phyloP scores from a whole-genome alignment of 2,113 vertebrate species.

The Eubucco bourcierii region DNA sequence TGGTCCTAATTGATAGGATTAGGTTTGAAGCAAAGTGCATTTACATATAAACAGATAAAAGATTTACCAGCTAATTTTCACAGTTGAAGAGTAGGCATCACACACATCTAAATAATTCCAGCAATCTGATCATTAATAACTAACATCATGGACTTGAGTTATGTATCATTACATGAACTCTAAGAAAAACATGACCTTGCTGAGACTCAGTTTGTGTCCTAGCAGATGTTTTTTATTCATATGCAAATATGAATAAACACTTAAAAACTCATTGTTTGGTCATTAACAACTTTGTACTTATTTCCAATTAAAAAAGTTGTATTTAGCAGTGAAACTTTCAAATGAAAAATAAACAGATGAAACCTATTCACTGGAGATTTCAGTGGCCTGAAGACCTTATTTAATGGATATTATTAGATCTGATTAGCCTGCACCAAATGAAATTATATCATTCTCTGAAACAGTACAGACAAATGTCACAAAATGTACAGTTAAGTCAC shows the following conservation, averaged over 20 bases:
- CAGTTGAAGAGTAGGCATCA: not conserved
- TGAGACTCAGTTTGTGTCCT: not conserved
- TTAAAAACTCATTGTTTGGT: not conserved
- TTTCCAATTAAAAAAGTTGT: not conserved
- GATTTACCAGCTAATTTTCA: not conserved
- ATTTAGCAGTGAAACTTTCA: not conserved
- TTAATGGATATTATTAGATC: not conserved
- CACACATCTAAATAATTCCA: not conserved
- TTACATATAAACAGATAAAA: not conserved
- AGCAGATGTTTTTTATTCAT: not conserved
- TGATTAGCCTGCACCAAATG: slow-evolving; percentile 17
- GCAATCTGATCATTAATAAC: not conserved
- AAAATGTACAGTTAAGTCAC: not conserved
- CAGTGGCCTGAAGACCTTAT: not conserved
- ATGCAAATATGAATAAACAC: not conserved
- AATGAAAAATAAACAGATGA: not conserved
- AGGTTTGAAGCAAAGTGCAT: too few relatives aligned
- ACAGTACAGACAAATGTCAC: not conserved
- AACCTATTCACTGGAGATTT: not conserved
- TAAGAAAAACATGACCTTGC: not conserved
- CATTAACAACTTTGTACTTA: not conserved
- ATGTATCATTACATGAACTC: not conserved
- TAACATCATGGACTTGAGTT: not conserved
- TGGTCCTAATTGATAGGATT: not conserved
- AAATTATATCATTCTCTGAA: not conserved